phyloP scores from a whole-genome alignment of 2,113 vertebrate genomes.

The Choloepus hoffmanni region DNA sequence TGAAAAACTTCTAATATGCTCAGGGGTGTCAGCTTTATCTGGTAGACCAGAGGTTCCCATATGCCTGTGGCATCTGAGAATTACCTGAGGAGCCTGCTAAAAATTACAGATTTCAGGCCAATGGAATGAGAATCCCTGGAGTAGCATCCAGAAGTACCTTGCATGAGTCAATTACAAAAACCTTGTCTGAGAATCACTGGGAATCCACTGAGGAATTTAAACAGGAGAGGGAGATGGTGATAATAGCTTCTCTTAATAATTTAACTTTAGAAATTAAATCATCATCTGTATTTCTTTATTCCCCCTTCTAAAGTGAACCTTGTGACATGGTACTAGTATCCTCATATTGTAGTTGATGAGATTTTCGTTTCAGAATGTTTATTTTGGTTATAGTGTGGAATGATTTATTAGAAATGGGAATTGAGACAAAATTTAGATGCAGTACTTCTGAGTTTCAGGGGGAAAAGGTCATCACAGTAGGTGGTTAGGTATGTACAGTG shows the following conservation, averaged over 20 bases:
- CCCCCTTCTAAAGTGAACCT: not conserved
- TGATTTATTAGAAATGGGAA: not conserved
- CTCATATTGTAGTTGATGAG: not conserved
- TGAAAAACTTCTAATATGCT: not conserved
- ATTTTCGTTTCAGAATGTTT: slow-evolving; percentile 37
- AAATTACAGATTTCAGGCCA: not conserved
- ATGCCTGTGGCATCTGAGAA: not conserved
- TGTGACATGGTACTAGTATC: not conserved
- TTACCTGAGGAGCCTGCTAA: not conserved
- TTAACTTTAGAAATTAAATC: not conserved
- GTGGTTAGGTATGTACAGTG: not conserved
- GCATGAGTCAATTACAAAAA: not conserved
- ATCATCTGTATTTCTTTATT: not conserved
- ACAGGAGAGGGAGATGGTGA: not conserved
- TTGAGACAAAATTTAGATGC: not conserved
- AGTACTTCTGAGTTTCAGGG: not conserved
- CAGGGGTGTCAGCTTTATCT: not conserved
- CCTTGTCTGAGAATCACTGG: not conserved
- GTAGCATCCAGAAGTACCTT: not conserved
- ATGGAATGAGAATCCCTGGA: not conserved
- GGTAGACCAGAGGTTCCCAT: no score
- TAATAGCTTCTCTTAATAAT: not conserved
- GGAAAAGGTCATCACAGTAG: not conserved
- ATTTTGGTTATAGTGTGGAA: not conserved
- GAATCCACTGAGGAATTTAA: not conserved